These are phyloP conservation scores for Threskiornis aethiopicus DNA, from an alignment of 2,797 vertebrate genomes.

Conservation along the genomic window DNA sequence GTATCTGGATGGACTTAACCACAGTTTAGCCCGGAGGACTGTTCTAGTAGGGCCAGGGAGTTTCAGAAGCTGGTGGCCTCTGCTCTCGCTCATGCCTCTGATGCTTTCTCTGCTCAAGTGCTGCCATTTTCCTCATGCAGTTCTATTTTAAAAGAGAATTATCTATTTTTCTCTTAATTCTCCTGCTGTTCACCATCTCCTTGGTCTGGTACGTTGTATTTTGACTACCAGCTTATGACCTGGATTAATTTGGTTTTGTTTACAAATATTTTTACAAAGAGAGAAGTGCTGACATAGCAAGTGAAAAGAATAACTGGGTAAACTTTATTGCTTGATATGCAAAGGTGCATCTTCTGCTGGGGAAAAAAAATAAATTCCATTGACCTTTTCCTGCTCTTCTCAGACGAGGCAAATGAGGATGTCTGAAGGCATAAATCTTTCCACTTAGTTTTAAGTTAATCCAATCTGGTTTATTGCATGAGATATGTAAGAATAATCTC, in stretches of 20 bases:
- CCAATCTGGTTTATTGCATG: not conserved
- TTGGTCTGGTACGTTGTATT: not conserved
- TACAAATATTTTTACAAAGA: not conserved
- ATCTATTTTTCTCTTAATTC: not conserved
- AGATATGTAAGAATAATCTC: not conserved
- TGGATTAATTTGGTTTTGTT: not conserved
- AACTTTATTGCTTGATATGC: not conserved
- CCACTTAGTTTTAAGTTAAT: not conserved
- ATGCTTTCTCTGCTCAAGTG: not conserved
- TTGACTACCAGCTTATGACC: not conserved
- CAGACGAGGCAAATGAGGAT: rapidly evolving
- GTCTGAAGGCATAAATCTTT: not conserved
- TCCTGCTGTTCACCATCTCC: not conserved
- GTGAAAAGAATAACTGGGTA: not conserved
- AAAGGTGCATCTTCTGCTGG: not conserved
- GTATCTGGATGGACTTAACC: not conserved
- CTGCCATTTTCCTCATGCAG: not conserved
- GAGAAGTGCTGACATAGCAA: not conserved
- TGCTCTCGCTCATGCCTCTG: not conserved
- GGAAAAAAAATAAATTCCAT: not conserved
- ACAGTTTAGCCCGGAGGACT: not conserved
- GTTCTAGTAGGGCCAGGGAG: not conserved
- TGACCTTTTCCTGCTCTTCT: not conserved
- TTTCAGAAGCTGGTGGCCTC: not conserved
- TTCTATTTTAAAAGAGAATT: not conserved